Evolutionary conservation across 2,113 vertebrate genomes (phyloP), one percentile per base, ranked within the genome.

Genomic region (Heterotis niloticus): DNA sequence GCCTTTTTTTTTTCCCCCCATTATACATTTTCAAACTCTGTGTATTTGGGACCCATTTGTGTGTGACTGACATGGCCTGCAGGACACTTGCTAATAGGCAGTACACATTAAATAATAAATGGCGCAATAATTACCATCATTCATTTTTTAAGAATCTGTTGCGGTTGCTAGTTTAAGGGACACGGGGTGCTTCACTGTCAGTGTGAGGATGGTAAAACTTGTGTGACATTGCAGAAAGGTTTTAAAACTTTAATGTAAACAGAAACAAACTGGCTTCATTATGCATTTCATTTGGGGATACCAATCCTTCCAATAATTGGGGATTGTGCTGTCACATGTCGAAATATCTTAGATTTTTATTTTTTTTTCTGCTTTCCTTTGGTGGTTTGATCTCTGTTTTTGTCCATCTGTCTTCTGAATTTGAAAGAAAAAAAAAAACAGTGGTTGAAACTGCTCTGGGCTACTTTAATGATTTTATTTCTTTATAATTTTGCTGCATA

Each of bases 51-150:
- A 28, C 1, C n/a, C 28, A 16, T 79, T 16, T 24, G 7, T 72
- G 64, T 12, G n/a, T 77, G 57, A 79, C 68, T 73, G 68, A 71
- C 68, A 52, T 26, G 28, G 34, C 59, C 20, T 64, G 56, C 51
- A 52, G 57, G 66, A 60, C 29, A 51, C 29, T 44, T 64, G 29
- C 67, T 64, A 64, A 72, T 64, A 72, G 29, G 20, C 14, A 29
- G 51, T 64, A 64, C 68, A 67, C 59, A 68, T 64, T 64, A 23
- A 78, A 78, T 78, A 70, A 51, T 79, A 64, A 62, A 79, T 72
- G 29, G 17, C 29, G 54, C 60, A 12, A n/a, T 78, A 66, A 77
- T 26, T 66, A 51, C 44, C 29, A 62, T 71, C 54, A 71, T 68
- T 78, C 77, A 78, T 78, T 78, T 77, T 60, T 59, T 7, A 74